Evolutionary conservation across 2,888 invertebrate genomes (phyloP).

Genomic region (Ophioninae sp.): DNA sequence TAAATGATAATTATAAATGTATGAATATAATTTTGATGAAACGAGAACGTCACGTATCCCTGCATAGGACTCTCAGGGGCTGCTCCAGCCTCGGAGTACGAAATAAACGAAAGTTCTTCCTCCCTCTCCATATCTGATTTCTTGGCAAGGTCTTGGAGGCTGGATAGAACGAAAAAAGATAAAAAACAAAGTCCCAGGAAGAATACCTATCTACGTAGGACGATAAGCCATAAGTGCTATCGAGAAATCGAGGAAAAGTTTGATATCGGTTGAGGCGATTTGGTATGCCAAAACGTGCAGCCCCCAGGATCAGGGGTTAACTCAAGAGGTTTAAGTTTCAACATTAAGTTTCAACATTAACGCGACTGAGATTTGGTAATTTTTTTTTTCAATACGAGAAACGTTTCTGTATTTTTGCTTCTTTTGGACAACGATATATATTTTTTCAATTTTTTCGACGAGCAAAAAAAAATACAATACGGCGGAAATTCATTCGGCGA

Average conservation of each 20-base stretch:
- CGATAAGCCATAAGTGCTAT: slow-evolving; percentile 13
- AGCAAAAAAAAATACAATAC: too few relatives aligned
- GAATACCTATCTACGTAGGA: slow-evolving; percentile 22
- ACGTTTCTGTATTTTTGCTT: too few relatives aligned
- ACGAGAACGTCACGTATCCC: too few relatives aligned
- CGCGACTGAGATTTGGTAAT: neutral
- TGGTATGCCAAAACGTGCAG: slow-evolving; percentile 28
- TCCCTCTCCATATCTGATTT: slow-evolving; percentile 40
- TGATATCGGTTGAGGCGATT: slow-evolving; percentile 39
- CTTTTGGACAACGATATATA: too few relatives aligned
- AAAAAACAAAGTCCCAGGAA: neutral
- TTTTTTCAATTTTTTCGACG: too few relatives aligned
- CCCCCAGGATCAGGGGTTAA: slow-evolving; percentile 26
- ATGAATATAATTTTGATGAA: too few relatives aligned
- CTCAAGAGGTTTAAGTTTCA: neutral
- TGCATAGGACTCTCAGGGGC: too few relatives aligned
- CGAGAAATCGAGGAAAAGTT: slow-evolving; percentile 39
- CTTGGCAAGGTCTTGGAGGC: slow-evolving; percentile 35
- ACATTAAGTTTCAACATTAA: slow-evolving; percentile 30
- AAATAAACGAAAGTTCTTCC: neutral
- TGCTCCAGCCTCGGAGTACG: too few relatives aligned
- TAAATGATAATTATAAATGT: too few relatives aligned
- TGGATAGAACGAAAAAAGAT: slow-evolving; percentile 14
- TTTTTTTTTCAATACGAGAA: too few relatives aligned
- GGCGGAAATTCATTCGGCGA: too few relatives aligned